Evolutionary conservation across 2,888 invertebrate species (phyloP).

Genomic region (Encarsia formosa): DNA sequence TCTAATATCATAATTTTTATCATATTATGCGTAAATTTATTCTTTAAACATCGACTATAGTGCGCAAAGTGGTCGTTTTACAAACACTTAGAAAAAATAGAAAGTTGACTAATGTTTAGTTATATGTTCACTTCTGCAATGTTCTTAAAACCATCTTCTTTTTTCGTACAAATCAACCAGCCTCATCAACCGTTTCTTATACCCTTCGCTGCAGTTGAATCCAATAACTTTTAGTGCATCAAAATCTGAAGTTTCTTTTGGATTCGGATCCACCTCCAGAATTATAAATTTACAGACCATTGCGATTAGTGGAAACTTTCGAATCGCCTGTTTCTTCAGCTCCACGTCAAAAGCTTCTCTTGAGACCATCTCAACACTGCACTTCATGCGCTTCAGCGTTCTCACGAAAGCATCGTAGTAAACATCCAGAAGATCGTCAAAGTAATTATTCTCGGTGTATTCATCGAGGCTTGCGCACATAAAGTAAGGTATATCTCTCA

Average conservation of each 20-base stretch:
- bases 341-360: constrained; percentile 33
- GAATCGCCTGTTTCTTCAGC: constrained; percentile 29
- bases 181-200: not conserved
- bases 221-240: not conserved
- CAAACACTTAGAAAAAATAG: no score
- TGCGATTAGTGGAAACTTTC: constrained; percentile 36
- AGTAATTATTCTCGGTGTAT: constrained; percentile 48
- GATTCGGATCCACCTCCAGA: not conserved
- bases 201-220: not conserved
- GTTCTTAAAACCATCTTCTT: no score
- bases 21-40: no score
- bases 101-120: no score
- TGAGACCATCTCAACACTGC: constrained; percentile 38
- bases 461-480: constrained; percentile 55
- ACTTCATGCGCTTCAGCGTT: constrained; percentile 48
- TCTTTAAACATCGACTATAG: no score
- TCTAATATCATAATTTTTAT: no score
- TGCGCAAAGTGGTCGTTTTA: no score
- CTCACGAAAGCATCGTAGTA: constrained; percentile 55
- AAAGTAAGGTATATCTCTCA: constrained; percentile 58
- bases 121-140: no score
- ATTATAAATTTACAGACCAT: constrained; percentile 8
- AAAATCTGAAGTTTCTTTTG: not conserved
- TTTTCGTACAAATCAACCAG: constrained; percentile 1
- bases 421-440: constrained; percentile 53